Base-by-base conservation (phyloP, 1,140 invertebrate genomes). In the Riptortus pedestris region DNA sequence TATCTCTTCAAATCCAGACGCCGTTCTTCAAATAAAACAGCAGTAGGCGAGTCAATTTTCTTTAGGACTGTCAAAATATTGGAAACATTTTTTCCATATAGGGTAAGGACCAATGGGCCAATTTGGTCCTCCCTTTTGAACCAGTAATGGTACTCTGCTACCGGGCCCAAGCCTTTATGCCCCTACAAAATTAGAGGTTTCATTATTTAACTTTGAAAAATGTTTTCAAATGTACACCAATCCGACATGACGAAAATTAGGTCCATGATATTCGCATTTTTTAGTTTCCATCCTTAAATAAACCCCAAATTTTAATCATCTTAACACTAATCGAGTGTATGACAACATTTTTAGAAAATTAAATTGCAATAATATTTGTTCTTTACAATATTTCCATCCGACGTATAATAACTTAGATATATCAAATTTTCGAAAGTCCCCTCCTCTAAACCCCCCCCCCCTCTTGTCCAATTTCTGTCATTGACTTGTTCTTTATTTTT, bases 81-180 rank as follows among this genome's bases (percentile, higher is more conserved):
- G 22, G 80, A 72, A 0, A 90, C 82, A 58, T 79, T 79, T 0
- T 82, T 79, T 16, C 84, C 80, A 70, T 91, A 88, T 12, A 93
- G 71, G 71, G 93, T 89, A 69, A 94, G 90, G 38, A 87, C 79
- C 0, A 93, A 74, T 14, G 84, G 78, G 60, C 87, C 87, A 2
- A 93, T 76, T 58, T 84, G 83, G 0, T 82, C 81, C 71, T 91
- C 83, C 69, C 84, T 77, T 66, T 89, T 83, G 28, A 85, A 79
- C 91, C 91, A 94, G 67, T 86, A 90, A 51, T 86, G 83, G 68
- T 87, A 90, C 71, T 93, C 89, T 0, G 85, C 83, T 58, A 92
- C 76, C 1, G 90, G 91, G 0, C 85, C 86, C 65, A 85, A 83
- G 0, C 83, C 86, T 48, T 80, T 76, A 0, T 82, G 79, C 45